These are phyloP conservation scores for Drosophila nikananu DNA, from an alignment of 1,140 invertebrate species.

Conservation along the genomic window DNA sequence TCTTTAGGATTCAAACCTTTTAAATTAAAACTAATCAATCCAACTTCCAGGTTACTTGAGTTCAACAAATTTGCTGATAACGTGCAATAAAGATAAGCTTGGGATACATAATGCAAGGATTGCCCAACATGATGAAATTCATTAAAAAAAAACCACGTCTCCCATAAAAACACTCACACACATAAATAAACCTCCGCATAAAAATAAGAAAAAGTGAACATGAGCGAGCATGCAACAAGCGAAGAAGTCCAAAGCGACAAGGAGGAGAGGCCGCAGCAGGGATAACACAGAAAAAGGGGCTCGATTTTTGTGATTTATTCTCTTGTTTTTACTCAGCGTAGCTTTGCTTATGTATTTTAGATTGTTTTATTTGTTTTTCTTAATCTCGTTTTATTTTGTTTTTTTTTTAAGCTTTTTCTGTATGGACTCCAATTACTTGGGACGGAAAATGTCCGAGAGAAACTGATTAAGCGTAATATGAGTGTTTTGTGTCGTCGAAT, in stretches of 20 bases:
- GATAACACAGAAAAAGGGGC: conserved; percentile 66
- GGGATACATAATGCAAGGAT: conserved; percentile 59
- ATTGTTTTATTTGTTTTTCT: conserved; percentile 29
- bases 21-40: not conserved
- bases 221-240: conserved; percentile 66
- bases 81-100: conserved; percentile 18
- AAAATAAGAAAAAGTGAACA: conserved; percentile 54
- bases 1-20: not conserved
- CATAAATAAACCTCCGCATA: not conserved
- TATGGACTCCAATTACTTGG: conserved; percentile 67
- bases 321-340: conserved; percentile 34
- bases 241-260: conserved; percentile 39
- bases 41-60: conserved; percentile 17
- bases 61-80: conserved; percentile 24
- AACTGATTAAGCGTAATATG: conserved; percentile 77
- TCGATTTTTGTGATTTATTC: conserved; percentile 69
- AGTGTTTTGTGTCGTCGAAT: conserved; percentile 48
- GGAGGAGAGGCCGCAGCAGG: conserved; percentile 7
- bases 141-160: conserved; percentile 22
- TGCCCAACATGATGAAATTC: conserved; percentile 74
- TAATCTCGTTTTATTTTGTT: not conserved
- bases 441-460: conserved; percentile 13
- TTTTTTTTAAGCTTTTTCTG: conserved; percentile 49
- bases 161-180: conserved; percentile 8
- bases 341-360: conserved; percentile 41